Base-by-base conservation (phyloP, 2,888 invertebrate genomes). In the Trachelus troglodyta region DNA sequence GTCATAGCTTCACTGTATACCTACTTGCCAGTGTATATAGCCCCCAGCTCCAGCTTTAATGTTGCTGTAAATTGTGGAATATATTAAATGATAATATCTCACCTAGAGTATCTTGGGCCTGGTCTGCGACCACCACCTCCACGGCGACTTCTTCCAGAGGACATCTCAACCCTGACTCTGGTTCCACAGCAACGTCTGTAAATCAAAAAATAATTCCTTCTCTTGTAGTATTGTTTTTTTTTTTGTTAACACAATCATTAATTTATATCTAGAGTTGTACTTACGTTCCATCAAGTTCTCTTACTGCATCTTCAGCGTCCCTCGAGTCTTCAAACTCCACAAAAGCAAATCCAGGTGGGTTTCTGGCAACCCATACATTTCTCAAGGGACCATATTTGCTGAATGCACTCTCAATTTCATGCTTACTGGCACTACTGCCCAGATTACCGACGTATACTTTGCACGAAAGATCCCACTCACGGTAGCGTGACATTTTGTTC, bases 401-500 rank as follows among this genome's bases (percentile, higher is more conserved):
- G 91, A 98, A 98, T 12, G 96, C 95, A 87, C 96, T 96, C 91
- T 98, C 98, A 79, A 97, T 94, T 92, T 97, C 97, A 90, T 96
- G 96, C 92, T 97, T 97, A 23, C 97, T 96, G 11, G 97, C 97
- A 88, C 97, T 97, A 85, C 96, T 97, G 11, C 97, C 97, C 82
- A 98, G 93, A 90, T 98, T 98, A 33, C 98, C 98, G 35, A 98
- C 97, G 90, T 98, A 98, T 0, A 98, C 97, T 92, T 98, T 98
- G 92, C 97, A 97, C 35, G 96, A 95, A 40, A 97, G 92, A 90
- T 96, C 96, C 96, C 97, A 96, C 91, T 97, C 97, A 84, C 94
- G 93, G 87, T 94, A 94, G 83, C 96, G 95, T 86, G 96, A 96
- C 95, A 95, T 96, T 92, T 92, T 90, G 78, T 77, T 79, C 78